Conservation (phyloP, 2,888 invertebrate genomes). For the Fragum fragum region DNA sequence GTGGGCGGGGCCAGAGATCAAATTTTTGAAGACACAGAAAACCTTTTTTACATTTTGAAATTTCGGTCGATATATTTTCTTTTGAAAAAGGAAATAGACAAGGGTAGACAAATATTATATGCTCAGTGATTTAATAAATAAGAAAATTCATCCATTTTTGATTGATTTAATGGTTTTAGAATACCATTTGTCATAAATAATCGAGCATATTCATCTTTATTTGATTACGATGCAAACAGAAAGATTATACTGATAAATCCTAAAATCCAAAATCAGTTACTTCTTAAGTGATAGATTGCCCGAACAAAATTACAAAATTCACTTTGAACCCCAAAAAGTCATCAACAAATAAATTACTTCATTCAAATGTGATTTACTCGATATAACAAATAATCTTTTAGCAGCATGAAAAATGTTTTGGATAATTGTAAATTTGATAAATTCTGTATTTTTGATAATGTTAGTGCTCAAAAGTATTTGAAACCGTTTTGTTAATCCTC, state of each 20-base stretch:
- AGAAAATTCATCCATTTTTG: background rate
- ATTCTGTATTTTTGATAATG: too few species aligned
- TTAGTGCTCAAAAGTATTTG: too few species aligned
- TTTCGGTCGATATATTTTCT: too few species aligned
- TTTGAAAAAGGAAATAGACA: too few species aligned
- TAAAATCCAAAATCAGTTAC: background rate
- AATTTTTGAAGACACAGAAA: too few species aligned
- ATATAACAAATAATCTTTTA: background rate
- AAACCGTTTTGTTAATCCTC: too few species aligned
- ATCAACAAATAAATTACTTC: background rate
- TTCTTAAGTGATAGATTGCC: background rate
- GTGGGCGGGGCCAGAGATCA: too few species aligned
- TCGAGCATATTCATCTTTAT: constrained; percentile 15
- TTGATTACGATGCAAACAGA: constrained; percentile 27
- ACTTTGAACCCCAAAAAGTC: constrained; percentile 19
- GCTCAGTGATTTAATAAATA: background rate
- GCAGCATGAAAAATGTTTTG: too few species aligned
- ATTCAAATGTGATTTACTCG: background rate
- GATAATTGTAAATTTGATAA: too few species aligned
- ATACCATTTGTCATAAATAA: constrained; percentile 18
- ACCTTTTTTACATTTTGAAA: too few species aligned
- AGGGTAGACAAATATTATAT: background rate
- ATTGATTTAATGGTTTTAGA: constrained; percentile 13
- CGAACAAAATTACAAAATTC: background rate
- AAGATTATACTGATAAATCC: constrained; percentile 10